These are phyloP conservation scores for Scaptomyza reducta DNA, from an alignment of 2,888 invertebrate genomes.

Conservation along the genomic window DNA sequence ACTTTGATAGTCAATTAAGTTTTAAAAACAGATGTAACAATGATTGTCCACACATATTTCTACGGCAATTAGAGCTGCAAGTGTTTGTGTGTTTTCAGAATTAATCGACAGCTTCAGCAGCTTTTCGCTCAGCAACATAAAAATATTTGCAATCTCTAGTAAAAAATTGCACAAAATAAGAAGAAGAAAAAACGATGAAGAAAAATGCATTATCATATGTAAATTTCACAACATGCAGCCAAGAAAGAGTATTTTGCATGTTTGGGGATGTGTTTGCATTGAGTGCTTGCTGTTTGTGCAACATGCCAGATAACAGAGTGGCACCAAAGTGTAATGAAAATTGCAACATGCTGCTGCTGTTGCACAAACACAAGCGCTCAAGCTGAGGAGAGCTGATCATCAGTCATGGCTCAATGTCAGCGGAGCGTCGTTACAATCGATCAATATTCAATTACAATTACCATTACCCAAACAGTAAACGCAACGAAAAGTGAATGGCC, in stretches of 20 bases:
- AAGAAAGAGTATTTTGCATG: conserved; percentile 15
- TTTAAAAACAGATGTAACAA: neutral
- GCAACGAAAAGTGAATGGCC: conserved; percentile 31
- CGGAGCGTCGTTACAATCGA: conserved; percentile 49
- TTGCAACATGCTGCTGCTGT: conserved; percentile 28
- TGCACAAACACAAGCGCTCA: conserved; percentile 13
- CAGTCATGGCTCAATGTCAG: conserved; percentile 63
- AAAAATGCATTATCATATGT: conserved; percentile 57
- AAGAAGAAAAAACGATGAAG: neutral
- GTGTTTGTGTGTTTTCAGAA: neutral
- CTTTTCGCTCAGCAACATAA: conserved; percentile 45
- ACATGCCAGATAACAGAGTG: conserved; percentile 29
- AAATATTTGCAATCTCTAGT: conserved; percentile 62
- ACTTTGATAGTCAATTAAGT: neutral
- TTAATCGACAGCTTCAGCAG: neutral
- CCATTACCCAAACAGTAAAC: conserved; percentile 42
- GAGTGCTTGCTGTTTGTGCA: conserved; percentile 38
- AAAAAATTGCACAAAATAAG: conserved; percentile 40
- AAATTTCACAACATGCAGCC: conserved; percentile 41
- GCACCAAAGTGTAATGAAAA: conserved; percentile 41
- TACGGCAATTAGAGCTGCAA: conserved; percentile 27
- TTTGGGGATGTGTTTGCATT: conserved; percentile 18
- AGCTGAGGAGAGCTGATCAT: conserved; percentile 35
- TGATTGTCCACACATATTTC: conserved; percentile 14
- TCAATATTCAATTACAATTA: conserved; percentile 71